Conservation (phyloP, 2,888 invertebrate genomes). For the Mythimna loreyi region DNA sequence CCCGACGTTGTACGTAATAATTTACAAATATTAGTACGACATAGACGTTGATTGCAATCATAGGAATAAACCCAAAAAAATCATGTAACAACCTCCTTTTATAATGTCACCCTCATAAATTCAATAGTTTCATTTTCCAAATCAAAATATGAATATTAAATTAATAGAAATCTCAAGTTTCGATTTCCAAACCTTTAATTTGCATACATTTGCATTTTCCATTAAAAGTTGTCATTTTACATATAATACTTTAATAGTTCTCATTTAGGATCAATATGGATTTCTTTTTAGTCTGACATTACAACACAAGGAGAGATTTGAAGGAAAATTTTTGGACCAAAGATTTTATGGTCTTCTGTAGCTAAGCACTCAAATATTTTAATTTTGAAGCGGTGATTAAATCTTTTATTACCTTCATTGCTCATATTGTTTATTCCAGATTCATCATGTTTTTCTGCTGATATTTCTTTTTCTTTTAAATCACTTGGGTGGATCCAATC, state of each 20-base stretch:
- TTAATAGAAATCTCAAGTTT: constrained; percentile 15
- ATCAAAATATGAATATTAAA: constrained; percentile 1
- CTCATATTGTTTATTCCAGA: too few relatives aligned
- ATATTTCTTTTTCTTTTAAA: too few relatives aligned
- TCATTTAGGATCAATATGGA: neutral
- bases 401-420: neutral
- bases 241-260: constrained; percentile 4
- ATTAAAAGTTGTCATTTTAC: constrained; percentile 3
- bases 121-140: constrained; percentile 2
- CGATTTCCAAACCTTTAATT: constrained; percentile 10
- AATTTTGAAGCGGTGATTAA: neutral
- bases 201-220: constrained; percentile 18
- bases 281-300: neutral
- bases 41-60: neutral
- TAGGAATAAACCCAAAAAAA: too few relatives aligned
- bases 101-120: constrained; percentile 1
- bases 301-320: neutral
- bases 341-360: neutral
- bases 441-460: too few relatives aligned
- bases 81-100: neutral
- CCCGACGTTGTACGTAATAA: neutral
- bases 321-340: neutral
- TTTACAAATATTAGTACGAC: neutral
- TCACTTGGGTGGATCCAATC: neutral
- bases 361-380: neutral